These are phyloP conservation scores for Notolabrus celidotus DNA, from an alignment of 2,797 vertebrate genomes.

Conservation along the genomic window DNA sequence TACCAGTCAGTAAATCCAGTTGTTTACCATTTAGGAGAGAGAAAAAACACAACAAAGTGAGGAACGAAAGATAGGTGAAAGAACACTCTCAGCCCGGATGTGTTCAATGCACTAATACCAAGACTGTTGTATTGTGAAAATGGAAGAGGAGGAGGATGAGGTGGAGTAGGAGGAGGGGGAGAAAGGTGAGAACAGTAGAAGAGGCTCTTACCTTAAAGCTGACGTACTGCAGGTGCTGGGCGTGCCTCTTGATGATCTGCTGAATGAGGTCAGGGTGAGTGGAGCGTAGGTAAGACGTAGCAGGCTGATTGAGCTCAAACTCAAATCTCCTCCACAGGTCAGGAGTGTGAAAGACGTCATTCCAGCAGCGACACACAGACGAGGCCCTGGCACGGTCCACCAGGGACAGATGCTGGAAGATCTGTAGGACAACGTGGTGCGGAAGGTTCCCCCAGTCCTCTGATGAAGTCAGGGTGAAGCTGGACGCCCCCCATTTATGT, in stretches of 20 bases:
- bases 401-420: constrained; percentile 91
- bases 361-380: constrained; percentile 90
- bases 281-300: constrained; percentile 91
- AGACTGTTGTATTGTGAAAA: constrained; percentile 44
- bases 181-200: constrained; percentile 12
- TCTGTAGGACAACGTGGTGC: constrained; percentile 85
- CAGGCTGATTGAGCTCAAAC: constrained; percentile 92
- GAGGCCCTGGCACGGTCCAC: constrained; percentile 89
- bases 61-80: constrained; percentile 19
- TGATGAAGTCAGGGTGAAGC: background rate
- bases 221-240: constrained; percentile 91
- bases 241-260: constrained; percentile 93
- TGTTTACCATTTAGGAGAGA: constrained; percentile 40
- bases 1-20: constrained; percentile 19
- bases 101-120: constrained; percentile 33
- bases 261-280: constrained; percentile 94
- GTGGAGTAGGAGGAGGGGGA: no score
- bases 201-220: constrained; percentile 89
- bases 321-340: constrained; percentile 94
- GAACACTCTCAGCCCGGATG: constrained; percentile 33
- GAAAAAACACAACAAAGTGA: constrained; percentile 7
- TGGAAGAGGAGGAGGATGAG: constrained; percentile 9
- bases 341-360: constrained; percentile 91
- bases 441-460: constrained; percentile 90
- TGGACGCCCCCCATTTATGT: constrained; percentile 69